Percentiles rank a stretch among this genome's conserved stretches.
Conservation (phyloP, 2,888 invertebrate genomes). For the Adelognathus sp. region DNA sequence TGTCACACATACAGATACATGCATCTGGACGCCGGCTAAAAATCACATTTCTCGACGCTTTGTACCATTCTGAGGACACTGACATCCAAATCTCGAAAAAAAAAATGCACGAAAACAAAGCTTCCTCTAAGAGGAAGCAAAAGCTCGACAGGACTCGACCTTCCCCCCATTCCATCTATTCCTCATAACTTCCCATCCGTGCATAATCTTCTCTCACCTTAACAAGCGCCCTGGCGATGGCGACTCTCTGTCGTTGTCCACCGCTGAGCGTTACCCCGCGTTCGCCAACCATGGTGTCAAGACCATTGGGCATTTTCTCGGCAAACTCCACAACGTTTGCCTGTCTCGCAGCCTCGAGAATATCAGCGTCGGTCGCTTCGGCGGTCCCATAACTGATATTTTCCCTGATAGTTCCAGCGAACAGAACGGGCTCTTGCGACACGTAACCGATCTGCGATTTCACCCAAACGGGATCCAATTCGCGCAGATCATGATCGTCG, state of each 20-base stretch:
- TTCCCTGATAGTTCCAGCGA: conserved; percentile 94
- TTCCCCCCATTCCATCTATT: not conserved
- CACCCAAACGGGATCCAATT: conserved; percentile 92
- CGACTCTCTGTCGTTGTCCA: conserved; percentile 96
- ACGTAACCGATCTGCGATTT: conserved; percentile 94
- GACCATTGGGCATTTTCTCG: conserved; percentile 85
- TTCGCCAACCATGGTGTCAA: conserved; percentile 94
- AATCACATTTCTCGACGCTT: too few species aligned
- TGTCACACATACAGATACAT: too few species aligned
- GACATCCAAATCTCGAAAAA: too few species aligned
- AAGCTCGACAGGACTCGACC: too few species aligned
- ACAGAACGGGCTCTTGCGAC: conserved; percentile 95
- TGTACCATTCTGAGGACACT: too few species aligned
- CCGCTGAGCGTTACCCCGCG: conserved; percentile 95
- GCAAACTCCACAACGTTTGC: conserved; percentile 95
- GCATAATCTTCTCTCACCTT: conserved; percentile 83
- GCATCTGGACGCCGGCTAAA: too few species aligned
- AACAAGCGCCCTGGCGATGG: conserved; percentile 95
- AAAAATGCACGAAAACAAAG: too few species aligned
- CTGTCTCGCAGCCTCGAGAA: conserved; percentile 87
- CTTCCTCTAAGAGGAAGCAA: too few species aligned
- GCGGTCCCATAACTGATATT: conserved; percentile 94
- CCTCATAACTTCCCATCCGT: not conserved
- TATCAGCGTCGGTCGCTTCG: conserved; percentile 83
- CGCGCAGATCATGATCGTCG: conserved; percentile 89